A percentile compares a stretch with the other conserved stretches of the same genome.
These are phyloP conservation scores for Acanthopagrus latus DNA, from an alignment of 2,797 vertebrate genomes.

Conservation along the genomic window DNA sequence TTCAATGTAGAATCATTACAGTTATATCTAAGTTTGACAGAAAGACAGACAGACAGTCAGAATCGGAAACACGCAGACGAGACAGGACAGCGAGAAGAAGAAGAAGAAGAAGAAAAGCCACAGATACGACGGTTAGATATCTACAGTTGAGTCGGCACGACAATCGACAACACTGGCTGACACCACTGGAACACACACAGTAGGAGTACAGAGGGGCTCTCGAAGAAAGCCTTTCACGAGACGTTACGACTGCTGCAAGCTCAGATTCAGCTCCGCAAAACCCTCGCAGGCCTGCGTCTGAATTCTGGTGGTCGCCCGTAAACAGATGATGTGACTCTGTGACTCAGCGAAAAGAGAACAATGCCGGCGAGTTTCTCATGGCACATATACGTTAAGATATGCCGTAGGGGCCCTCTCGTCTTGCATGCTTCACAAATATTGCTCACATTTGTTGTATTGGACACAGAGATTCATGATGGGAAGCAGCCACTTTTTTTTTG, in stretches of 20 bases:
- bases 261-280: slow-evolving; percentile 35
- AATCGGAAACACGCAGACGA: slow-evolving; percentile 64
- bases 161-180: slow-evolving; percentile 17
- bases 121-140: slow-evolving; percentile 67
- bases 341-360: slow-evolving; percentile 28
- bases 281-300: slow-evolving; percentile 26
- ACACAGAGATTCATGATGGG: slow-evolving; percentile 41
- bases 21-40: slow-evolving; percentile 48
- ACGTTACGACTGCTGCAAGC: slow-evolving; percentile 36
- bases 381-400: slow-evolving; percentile 39
- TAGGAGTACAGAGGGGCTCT: slow-evolving; percentile 20
- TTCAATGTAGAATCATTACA: slow-evolving; percentile 39
- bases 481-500: slow-evolving; percentile 18
- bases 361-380: slow-evolving; percentile 29
- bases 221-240: slow-evolving; percentile 24
- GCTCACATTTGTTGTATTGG: slow-evolving; percentile 42
- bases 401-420: slow-evolving; percentile 27
- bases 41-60: slow-evolving; percentile 64
- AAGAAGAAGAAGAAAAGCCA: slow-evolving; percentile 56
- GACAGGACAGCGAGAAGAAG: slow-evolving; percentile 51
- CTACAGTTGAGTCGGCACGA: slow-evolving; percentile 66
- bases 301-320: slow-evolving; percentile 3
- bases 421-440: slow-evolving; percentile 69
- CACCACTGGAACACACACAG: slow-evolving; percentile 63
- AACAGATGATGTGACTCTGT: slow-evolving; percentile 24